Percentiles rank a stretch among this genome's conserved stretches.
Evolutionary conservation across 2,888 invertebrate genomes (phyloP).

Genomic region (Sesia bembeciformis): DNA sequence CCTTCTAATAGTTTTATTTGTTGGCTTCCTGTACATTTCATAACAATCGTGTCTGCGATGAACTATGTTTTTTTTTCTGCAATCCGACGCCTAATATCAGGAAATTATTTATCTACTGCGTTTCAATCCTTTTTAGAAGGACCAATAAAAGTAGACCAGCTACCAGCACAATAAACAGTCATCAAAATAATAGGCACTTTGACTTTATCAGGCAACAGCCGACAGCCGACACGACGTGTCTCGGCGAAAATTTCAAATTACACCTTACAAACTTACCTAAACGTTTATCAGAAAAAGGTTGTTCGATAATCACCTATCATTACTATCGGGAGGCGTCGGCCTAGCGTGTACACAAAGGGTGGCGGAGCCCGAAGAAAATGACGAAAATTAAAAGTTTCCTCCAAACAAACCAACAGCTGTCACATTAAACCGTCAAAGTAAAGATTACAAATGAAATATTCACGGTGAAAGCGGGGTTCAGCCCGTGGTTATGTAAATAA

Average conservation of each 20-base stretch:
- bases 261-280: constrained; percentile 49
- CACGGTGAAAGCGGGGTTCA: constrained; percentile 71
- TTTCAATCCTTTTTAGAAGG: background rate
- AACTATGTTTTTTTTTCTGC: background rate
- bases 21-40: constrained; percentile 50
- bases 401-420: constrained; percentile 71
- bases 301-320: constrained; percentile 66
- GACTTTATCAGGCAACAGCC: constrained; percentile 10
- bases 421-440: constrained; percentile 72
- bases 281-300: constrained; percentile 51
- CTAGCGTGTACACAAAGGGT: constrained; percentile 54
- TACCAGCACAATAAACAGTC: constrained; percentile 33
- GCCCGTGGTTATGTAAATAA: constrained; percentile 73
- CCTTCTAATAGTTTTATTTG: constrained; percentile 66
- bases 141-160: constrained; percentile 8
- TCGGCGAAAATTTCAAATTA: constrained; percentile 58
- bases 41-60: constrained; percentile 2
- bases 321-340: constrained; percentile 52
- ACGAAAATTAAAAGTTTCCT: constrained; percentile 71
- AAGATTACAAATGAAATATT: constrained; percentile 74
- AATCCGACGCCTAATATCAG: background rate
- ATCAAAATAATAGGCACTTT: constrained; percentile 56
- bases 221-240: constrained; percentile 29
- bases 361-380: constrained; percentile 48
- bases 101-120: background rate